Percentiles rank a stretch among this genome's conserved stretches.
Conservation (phyloP, 1,140 invertebrate species). For the Ceratoteleas bidentatus region DNA sequence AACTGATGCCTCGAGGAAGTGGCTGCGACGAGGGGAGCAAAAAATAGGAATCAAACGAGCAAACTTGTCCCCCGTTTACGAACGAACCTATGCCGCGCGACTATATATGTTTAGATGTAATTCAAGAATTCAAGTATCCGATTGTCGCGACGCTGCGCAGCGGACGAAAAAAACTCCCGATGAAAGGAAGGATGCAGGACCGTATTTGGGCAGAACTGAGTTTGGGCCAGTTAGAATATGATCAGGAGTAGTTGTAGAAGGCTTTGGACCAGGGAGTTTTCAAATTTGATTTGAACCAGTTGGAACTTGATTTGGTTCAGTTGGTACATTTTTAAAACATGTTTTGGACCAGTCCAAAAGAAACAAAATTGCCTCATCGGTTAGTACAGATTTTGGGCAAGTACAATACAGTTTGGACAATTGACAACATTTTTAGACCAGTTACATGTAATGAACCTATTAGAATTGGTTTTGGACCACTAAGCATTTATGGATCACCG, state of each 20-base stretch:
- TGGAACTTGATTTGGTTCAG: background rate
- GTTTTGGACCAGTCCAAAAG: no score
- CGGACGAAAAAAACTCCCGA: conserved; percentile 1
- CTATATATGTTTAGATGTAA: conserved; percentile 80
- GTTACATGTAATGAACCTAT: no score
- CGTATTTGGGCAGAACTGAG: conserved; percentile 23
- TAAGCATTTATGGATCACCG: no score
- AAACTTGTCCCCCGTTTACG: conserved; percentile 33
- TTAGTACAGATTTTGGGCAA: no score
- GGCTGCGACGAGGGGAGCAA: conserved; percentile 55
- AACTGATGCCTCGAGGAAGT: conserved; percentile 58
- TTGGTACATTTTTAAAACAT: no score
- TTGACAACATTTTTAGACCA: no score
- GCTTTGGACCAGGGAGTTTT: background rate
- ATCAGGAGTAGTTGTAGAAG: background rate
- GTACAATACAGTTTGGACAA: no score
- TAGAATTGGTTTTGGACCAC: no score
- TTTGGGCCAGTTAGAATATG: conserved; percentile 1
- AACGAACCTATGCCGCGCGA: conserved; percentile 61
- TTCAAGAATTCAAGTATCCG: conserved; percentile 78
- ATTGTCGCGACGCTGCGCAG: conserved; percentile 47
- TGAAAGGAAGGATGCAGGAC: conserved; percentile 6
- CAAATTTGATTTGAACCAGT: background rate
- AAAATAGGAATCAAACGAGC: conserved; percentile 69
- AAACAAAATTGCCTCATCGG: no score